Evolutionary conservation across 2,888 invertebrate species (phyloP).

Genomic region (Nemoura dubitans): DNA sequence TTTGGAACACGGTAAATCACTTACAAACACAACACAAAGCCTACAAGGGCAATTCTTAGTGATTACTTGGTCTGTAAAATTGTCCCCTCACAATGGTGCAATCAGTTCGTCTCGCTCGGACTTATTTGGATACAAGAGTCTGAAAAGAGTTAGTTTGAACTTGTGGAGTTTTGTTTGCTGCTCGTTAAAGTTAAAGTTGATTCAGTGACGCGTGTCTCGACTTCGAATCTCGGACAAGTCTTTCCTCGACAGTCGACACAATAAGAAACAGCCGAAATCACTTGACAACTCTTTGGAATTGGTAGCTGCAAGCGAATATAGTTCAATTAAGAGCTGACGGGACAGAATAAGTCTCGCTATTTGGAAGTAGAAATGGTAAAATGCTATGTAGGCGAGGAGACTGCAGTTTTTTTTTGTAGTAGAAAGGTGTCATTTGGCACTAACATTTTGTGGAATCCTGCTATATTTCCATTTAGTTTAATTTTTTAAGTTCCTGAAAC

Average conservation of each 20-base stretch:
- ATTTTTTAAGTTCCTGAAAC: no score
- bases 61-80: background rate
- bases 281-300: background rate
- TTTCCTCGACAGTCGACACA: background rate
- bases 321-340: background rate
- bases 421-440: no score
- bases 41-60: no score
- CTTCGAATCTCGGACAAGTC: constrained; percentile 19
- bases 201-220: constrained; percentile 19
- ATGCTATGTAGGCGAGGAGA: no score
- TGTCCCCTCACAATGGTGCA: background rate
- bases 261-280: background rate
- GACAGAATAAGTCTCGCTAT: background rate
- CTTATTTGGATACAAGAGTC: background rate
- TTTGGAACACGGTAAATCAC: no score
- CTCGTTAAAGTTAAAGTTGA: constrained; percentile 18
- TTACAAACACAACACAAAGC: no score
- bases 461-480: no score
- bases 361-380: no score
- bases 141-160: constrained; percentile 4
- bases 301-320: background rate
- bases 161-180: background rate
- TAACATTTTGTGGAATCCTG: no score
- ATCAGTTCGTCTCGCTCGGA: background rate
- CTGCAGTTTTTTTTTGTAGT: no score